These are phyloP conservation scores for crab-eating macaque (Macaca fascicularis) DNA, from an alignment of 2,113 vertebrate species.

Conservation along the genomic window T2T-MFA8v1.1 NC_088378.1:73575001-73575500, in stretches of 20 bases:
- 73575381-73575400: not conserved
- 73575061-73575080: slow-evolving; percentile 4
- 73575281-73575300: not conserved
- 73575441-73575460: not conserved
- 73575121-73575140: not conserved
- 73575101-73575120: not conserved
- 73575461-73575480: not conserved
- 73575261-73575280: not conserved
- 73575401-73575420: not conserved
- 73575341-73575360: not conserved
- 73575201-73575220: slow-evolving; percentile 37
- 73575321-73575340: not conserved
- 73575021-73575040: not conserved
- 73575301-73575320: not conserved
- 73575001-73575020: not conserved
- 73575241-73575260: not conserved
- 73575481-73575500: not conserved
- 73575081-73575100: slow-evolving; percentile 10
- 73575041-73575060: not conserved
- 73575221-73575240: slow-evolving; percentile 17
- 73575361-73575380: not conserved
- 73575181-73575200: slow-evolving; percentile 11
- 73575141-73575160: not conserved
- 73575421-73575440: slow-evolving; percentile 20
- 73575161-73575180: not conserved